Conservation (phyloP, 2,888 invertebrate species). For the Catotricha subobsoleta region DNA sequence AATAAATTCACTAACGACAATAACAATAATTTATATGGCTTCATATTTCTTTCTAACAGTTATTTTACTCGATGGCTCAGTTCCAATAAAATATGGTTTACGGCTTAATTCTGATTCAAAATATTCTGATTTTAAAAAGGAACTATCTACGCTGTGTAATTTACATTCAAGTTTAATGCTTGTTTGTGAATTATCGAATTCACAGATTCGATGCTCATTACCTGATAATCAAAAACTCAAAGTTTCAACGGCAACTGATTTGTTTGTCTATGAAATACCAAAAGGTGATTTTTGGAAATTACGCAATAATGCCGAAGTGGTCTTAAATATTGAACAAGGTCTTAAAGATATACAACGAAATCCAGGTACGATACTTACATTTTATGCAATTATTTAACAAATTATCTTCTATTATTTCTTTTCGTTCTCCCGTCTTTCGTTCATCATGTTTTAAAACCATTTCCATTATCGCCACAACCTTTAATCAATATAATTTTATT, state of each 20-base stretch:
- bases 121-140: slow-evolving; percentile 55
- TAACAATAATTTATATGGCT: background rate
- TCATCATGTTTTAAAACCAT: background rate
- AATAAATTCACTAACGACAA: no score
- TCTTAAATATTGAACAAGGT: slow-evolving; percentile 27
- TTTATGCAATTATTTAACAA: background rate
- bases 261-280: slow-evolving; percentile 55
- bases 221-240: slow-evolving; percentile 35
- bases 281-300: slow-evolving; percentile 20
- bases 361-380: slow-evolving; percentile 18
- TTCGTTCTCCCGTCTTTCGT: background rate
- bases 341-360: slow-evolving; percentile 29
- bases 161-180: slow-evolving; percentile 43
- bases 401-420: background rate
- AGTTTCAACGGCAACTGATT: slow-evolving; percentile 33
- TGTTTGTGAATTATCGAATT: slow-evolving; percentile 52
- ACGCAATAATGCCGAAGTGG: slow-evolving; percentile 23
- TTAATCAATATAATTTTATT: background rate
- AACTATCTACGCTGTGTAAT: slow-evolving; percentile 44
- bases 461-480: background rate
- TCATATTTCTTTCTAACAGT: slow-evolving; percentile 31
- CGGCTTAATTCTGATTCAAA: slow-evolving; percentile 68
- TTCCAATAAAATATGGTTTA: slow-evolving; percentile 70
- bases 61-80: slow-evolving; percentile 59
- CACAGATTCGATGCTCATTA: slow-evolving; percentile 43